phyloP scores from a whole-genome alignment of 2,797 vertebrate species.

The Argentina silus region DNA sequence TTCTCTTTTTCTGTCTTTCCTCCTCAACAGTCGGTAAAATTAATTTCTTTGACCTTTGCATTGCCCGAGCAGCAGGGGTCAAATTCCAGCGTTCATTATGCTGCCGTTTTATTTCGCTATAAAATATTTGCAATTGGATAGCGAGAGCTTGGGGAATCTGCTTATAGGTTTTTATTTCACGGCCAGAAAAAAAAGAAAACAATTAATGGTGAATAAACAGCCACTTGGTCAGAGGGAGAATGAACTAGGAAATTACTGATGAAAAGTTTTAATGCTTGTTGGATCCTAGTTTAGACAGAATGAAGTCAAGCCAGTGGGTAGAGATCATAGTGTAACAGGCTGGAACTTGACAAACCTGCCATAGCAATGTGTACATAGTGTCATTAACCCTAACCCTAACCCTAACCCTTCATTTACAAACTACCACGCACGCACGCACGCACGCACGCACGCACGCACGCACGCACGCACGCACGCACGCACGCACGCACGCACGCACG shows the following conservation, averaged over 20 bases:
- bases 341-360: too few species aligned
- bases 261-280: neutral
- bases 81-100: slow-evolving; percentile 71
- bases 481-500: too few species aligned
- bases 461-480: too few species aligned
- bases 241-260: neutral
- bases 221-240: slow-evolving; percentile 61
- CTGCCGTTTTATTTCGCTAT: slow-evolving; percentile 64
- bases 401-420: too few species aligned
- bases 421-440: too few species aligned
- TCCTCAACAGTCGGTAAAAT: slow-evolving; percentile 61
- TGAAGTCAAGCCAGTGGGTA: neutral
- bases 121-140: slow-evolving; percentile 68
- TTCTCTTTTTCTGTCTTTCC: slow-evolving; percentile 24
- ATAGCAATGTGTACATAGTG: too few species aligned
- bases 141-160: slow-evolving; percentile 70
- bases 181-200: slow-evolving; percentile 52
- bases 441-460: too few species aligned
- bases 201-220: slow-evolving; percentile 70
- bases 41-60: slow-evolving; percentile 71
- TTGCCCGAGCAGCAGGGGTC: slow-evolving; percentile 62
- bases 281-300: neutral
- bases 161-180: slow-evolving; percentile 70
- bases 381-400: too few species aligned
- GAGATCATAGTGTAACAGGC: neutral